Base-by-base conservation (phyloP, 2,888 invertebrate genomes). In the Thera britannica region DNA sequence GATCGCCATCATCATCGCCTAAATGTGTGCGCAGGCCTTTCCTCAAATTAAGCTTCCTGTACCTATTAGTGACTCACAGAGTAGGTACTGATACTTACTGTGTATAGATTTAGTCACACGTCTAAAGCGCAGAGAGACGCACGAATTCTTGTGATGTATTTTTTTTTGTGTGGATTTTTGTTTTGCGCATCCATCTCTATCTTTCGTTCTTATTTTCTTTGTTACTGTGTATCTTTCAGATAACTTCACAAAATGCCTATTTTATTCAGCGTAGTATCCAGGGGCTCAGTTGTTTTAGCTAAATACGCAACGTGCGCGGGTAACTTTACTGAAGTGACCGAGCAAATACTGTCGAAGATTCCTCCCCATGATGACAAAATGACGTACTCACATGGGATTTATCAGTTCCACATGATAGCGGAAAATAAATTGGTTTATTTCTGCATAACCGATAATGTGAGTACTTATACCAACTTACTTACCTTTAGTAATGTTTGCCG, bases 401-500 rank as follows among this genome's bases (percentile, higher is more conserved):
- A 98, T 87, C 91, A 98, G 59, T 98, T 98, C 84, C 98, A 99
- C 84, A 99, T 98, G 82, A 96, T 98, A 74, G 96, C 96, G 77
- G 98, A 98, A 87, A 96, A 97, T 83, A 95, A 96, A 80, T 95
- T 99, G 71, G 96, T 98, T 79, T 99, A 98, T 87, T 96, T 99
- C 94, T 99, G 98, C 85, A 98, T 99, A 71, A 98, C 98, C 58
- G 98, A 99, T 92, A 97, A 97, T 94, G 98, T 97, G 94, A 95
- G 96, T 95, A 60, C 36, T 3, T n/a, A 55, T 3, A 2, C 2
- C 23, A 23, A 23, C 6, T 3, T 46, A 9, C 44, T 7, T 8
- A 38, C 38, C 3, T 38, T 7, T 23, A 23, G 7, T 41, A 41
- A 38, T 46, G 46, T 23, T 23, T 46, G 46, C 23, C 23, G 52